Percentiles rank a stretch among this genome's conserved stretches.
phyloP scores from a whole-genome alignment of 2,797 vertebrate species.

The Adrianichthys oophorus region DNA sequence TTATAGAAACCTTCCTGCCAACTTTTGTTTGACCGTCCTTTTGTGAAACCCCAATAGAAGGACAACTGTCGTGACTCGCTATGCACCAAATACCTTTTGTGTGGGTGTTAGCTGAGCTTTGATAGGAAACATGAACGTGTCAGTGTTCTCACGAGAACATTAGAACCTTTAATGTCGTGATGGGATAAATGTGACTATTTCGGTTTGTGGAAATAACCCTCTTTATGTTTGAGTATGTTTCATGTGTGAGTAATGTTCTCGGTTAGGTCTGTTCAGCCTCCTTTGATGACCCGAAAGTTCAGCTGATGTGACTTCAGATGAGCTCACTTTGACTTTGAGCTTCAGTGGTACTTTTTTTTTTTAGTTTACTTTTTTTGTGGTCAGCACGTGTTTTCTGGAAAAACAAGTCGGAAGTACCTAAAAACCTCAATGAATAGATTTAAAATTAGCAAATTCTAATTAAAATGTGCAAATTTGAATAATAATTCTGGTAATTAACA shows the following conservation, averaged over 20 bases:
- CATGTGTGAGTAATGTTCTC: slow-evolving; percentile 5
- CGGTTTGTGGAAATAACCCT: slow-evolving; percentile 15
- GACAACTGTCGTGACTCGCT: no score
- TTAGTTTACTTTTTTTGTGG: neutral
- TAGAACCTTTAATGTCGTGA: slow-evolving; percentile 36
- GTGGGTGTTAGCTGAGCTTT: slow-evolving; percentile 34
- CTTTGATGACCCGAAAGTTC: neutral
- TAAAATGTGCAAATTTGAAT: no score
- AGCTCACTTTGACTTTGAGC: neutral
- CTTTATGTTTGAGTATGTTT: neutral
- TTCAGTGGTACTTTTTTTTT: neutral
- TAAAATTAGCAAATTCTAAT: no score
- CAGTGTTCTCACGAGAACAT: slow-evolving; percentile 51
- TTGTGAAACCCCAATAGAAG: no score
- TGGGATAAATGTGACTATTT: neutral
- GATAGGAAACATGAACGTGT: slow-evolving; percentile 49
- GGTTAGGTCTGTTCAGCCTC: neutral
- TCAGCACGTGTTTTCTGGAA: no score
- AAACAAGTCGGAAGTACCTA: no score
- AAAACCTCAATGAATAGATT: no score
- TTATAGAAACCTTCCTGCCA: no score
- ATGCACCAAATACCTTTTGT: neutral
- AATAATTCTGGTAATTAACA: no score
- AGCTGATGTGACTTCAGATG: neutral
- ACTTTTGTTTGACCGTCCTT: no score